Percentiles rank a stretch among this genome's conserved stretches.
phyloP scores from a whole-genome alignment of 1,140 invertebrate genomes.

The Anthonomus grandis region DNA sequence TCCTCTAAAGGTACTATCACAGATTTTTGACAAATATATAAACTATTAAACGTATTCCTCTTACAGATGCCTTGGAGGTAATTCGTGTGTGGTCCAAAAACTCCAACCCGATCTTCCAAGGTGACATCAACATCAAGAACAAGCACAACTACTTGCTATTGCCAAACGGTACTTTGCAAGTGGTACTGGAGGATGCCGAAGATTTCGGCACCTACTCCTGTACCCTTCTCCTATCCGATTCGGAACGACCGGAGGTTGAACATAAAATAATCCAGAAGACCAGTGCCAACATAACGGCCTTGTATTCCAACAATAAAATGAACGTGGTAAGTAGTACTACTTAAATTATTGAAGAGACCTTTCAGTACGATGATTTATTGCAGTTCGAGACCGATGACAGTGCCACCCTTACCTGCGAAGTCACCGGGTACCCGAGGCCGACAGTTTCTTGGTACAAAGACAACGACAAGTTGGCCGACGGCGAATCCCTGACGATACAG shows the following conservation, averaged over 20 bases:
- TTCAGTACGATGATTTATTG: neutral
- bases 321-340: slow-evolving; percentile 12
- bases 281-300: slow-evolving; percentile 1
- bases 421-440: slow-evolving; percentile 35
- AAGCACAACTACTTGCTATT: slow-evolving; percentile 1
- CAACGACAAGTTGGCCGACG: slow-evolving; percentile 30
- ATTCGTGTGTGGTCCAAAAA: slow-evolving; percentile 8
- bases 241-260: neutral
- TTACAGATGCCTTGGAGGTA: neutral
- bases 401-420: slow-evolving; percentile 34
- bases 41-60: neutral
- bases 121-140: neutral
- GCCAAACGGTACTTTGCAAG: slow-evolving; percentile 6
- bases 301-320: slow-evolving; percentile 1
- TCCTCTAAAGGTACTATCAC: neutral
- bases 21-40: neutral
- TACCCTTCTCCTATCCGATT: neutral
- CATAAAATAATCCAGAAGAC: slow-evolving; percentile 1
- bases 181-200: neutral
- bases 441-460: slow-evolving; percentile 37
- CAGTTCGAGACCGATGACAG: slow-evolving; percentile 33
- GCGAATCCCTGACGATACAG: slow-evolving; percentile 34
- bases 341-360: neutral
- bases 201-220: slow-evolving; percentile 18
- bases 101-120: slow-evolving; percentile 5